Base-by-base conservation (phyloP, 2,888 invertebrate species). In the Conchocele bisecta region DNA sequence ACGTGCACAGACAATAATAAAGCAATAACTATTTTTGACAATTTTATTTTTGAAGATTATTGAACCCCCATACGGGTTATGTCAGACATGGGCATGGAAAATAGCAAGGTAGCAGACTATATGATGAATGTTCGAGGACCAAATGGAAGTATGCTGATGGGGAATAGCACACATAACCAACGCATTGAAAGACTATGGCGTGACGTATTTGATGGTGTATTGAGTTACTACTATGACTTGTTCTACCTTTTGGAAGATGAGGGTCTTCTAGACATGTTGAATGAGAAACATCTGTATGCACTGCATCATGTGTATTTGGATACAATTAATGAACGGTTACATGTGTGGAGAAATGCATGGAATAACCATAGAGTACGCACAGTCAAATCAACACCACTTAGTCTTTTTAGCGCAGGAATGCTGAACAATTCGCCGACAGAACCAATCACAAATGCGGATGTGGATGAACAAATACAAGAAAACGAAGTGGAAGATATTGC, bases 181-280 rank as follows among this genome's bases (percentile, higher is more conserved):
- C n/a, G n/a, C n/a, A n/a, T n/a, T n/a, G 44, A 67, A 20, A 24
- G 67, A 33, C 31, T 67, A 50, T 66, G 57, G 66, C 46, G 58
- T 15, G 66, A 66, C 48, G 39, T 48, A 20, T 66, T 51, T 39
- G 5, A 26, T 11, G 50, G 17, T 13, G 26, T 56, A n/a, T n/a
- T n/a, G n/a, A n/a, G n/a, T n/a, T n/a, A n/a, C n/a, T n/a, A n/a
- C n/a, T n/a, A n/a, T n/a, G n/a, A n/a, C n/a, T n/a, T n/a, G n/a
- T n/a, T n/a, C n/a, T n/a, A n/a, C n/a, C n/a, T n/a, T n/a, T n/a
- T n/a, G n/a, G n/a, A n/a, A n/a, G n/a, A n/a, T n/a, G n/a, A n/a
- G n/a, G n/a, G n/a, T n/a, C n/a, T n/a, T 13, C 37, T 57, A 7
- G 65, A 50, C 24, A 28, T 31, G 15, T 24, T 65, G n/a, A 35